Evolutionary conservation across 2,797 vertebrate species (phyloP), one percentile per base, ranked within the genome.

Genomic region (Salarias fasciatus): DNA sequence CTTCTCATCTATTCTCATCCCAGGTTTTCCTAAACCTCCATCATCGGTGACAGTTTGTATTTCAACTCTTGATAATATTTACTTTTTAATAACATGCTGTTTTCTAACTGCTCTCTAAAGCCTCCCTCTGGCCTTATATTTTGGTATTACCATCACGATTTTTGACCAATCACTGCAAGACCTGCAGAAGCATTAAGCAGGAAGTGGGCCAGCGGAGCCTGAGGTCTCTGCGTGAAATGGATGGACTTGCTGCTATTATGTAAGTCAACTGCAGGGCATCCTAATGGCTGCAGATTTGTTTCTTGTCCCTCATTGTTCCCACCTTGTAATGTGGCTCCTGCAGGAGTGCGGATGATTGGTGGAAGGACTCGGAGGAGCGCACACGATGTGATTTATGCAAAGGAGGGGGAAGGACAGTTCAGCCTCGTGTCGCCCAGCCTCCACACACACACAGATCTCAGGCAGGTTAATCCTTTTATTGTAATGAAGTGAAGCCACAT

Each of bases 381-480:
- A 29, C 52, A 75, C 66, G 59, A 84, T 79, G 73, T 76, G 75
- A 86, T 88, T 76, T 79, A 80, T 54, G 31, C 72, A 65, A 64
- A 79, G 11, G 50, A 4, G 50, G 62, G 75, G 60, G 72, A 75
- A 88, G 88, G 82, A 83, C 76, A 77, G 80, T 86, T 83, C 83
- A 90, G 75, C 64, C 63, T 38, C 66, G 28, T 61, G 57, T 64
- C 41, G 30, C 50, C 72, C 74, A 53, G 51, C 63, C 60, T 59
- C 53, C 57, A 70, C 60, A 66, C 81, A 82, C 80, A 79, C 66
- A 52, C 63, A 58, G 68, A 76, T 66, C 72, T 50, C 43, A 31
- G 63, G 72, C 80, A 87, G 88, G 91, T 92, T 92, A 91, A 92
- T 91, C 88, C 90, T 92, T 92, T 93, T 90, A 92, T 92, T 92